Percentiles rank a stretch among this genome's conserved stretches.
These are phyloP conservation scores for Neostethus bicornis DNA, from an alignment of 2,797 vertebrate species.

Conservation along the genomic window DNA sequence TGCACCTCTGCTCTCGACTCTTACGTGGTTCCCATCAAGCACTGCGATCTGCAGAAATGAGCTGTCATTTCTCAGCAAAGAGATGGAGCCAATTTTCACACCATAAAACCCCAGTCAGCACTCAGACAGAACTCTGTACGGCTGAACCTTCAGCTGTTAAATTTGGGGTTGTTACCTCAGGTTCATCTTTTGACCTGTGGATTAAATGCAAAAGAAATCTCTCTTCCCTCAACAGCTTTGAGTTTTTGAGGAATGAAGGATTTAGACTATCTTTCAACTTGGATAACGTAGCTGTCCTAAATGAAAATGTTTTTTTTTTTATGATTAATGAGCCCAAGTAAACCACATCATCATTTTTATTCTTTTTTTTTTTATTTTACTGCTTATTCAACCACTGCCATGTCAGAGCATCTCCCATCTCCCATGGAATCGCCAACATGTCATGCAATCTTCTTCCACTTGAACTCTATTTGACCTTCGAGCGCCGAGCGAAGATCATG, in stretches of 20 bases:
- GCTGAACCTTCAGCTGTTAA: slow-evolving; percentile 48
- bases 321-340: slow-evolving; percentile 16
- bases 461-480: slow-evolving; percentile 61
- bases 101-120: slow-evolving; percentile 48
- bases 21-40: slow-evolving; percentile 43
- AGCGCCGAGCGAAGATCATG: slow-evolving; percentile 26
- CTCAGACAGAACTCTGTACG: slow-evolving; percentile 45
- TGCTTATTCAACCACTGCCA: slow-evolving; percentile 26
- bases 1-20: slow-evolving; percentile 45
- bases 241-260: slow-evolving; percentile 15
- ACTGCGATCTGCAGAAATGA: slow-evolving; percentile 41
- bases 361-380: slow-evolving; percentile 14
- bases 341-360: slow-evolving; percentile 35
- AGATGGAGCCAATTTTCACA: slow-evolving; percentile 58
- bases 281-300: slow-evolving; percentile 16
- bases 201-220: slow-evolving; percentile 18
- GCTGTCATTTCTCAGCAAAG: slow-evolving; percentile 41
- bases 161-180: slow-evolving; percentile 37
- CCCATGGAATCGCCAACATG: slow-evolving; percentile 42
- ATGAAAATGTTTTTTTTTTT: slow-evolving; percentile 19
- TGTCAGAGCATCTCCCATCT: slow-evolving; percentile 42
- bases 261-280: slow-evolving; percentile 7
- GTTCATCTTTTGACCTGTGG: slow-evolving; percentile 36
- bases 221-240: neutral
- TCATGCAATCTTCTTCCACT: slow-evolving; percentile 27